Conservation (phyloP, 92 coral and sea anemone genomes). For the Epizoanthus scotinus region DNA sequence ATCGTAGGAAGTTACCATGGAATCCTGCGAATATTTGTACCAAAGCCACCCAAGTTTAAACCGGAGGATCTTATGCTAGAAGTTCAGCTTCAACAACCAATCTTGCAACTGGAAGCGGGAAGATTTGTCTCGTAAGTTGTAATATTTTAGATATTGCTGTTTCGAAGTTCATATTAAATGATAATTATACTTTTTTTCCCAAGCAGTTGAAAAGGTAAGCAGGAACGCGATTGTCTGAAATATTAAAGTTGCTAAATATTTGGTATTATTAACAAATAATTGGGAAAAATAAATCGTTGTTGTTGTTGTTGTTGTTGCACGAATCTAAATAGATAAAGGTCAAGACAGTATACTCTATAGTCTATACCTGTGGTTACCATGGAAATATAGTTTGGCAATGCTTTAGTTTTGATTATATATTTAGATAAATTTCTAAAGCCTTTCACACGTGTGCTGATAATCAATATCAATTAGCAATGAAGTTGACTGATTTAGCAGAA, state of each 20-base stretch:
- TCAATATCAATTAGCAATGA: too few relatives aligned
- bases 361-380: too few relatives aligned
- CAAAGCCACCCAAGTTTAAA: slow-evolving; percentile 84
- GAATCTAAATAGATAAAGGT: too few relatives aligned
- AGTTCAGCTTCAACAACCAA: slow-evolving; percentile 91
- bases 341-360: too few relatives aligned
- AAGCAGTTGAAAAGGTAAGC: too few relatives aligned
- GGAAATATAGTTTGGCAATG: too few relatives aligned
- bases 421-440: too few relatives aligned
- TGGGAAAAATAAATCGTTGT: too few relatives aligned
- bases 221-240: background rate
- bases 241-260: background rate
- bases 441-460: too few relatives aligned
- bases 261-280: background rate
- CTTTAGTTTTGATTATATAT: too few relatives aligned
- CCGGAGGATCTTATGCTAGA: slow-evolving; percentile 98
- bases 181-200: background rate
- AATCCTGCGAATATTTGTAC: slow-evolving; percentile 85
- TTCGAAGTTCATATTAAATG: background rate
- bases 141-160: background rate
- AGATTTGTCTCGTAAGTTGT: slow-evolving; percentile 88
- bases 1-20: slow-evolving; percentile 98
- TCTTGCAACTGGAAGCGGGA: slow-evolving; percentile 94
- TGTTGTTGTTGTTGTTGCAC: too few relatives aligned
- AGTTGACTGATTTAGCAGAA: too few relatives aligned